Evolutionary conservation across 1,140 invertebrate species (phyloP), one percentile per base, ranked within the genome.

Genomic region (Nephotettix cincticeps): DNA sequence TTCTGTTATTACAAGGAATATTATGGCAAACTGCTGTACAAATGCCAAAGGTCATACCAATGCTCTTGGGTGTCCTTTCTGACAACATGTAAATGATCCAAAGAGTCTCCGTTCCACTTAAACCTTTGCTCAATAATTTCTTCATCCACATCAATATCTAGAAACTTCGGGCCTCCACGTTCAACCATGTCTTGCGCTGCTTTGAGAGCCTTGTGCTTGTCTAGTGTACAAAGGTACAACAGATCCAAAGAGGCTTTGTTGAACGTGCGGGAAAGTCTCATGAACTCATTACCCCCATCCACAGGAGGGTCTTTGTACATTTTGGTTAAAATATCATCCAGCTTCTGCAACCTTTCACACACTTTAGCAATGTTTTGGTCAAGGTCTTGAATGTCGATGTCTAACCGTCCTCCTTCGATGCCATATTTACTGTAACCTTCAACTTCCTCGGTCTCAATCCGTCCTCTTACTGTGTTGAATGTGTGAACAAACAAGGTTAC

Each of bases 171-270:
- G 3, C 47, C 47, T 51, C 47, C 47, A 9, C 21, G 4, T 4
- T 51, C 47, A 6, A 51, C 47, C 14, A 51, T 51, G 14, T 51
- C 21, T 21, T 51, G 14, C 4, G 47, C 47, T 11, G 47, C 47
- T n/a, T 51, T 51, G 4, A 51, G 47, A 6, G 47, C 47, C n/a
- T 51, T 51, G 47, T 51, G 47, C 47, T 51, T 51, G n/a, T 51
- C n/a, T 21, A 51, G 4, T 4, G 14, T 9, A 21, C 47, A 51
- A 2, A 51, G 19, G n/a, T 51, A 51, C 47, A 51, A 21, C 21
- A 51, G n/a, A 21, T 51, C 47, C 47, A 51, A 21, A 3, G 14
- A 51, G 4, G 47, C 47, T 51, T 51, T 17, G 47, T 51, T 51
- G n/a, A 19, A 51, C 14, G 47, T 51, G 14, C 47, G 47, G 3